Conservation (phyloP, 30 jellyfish, hydroid and myxozoan species). For the Hydractinia symbiolongicarpus region DNA sequence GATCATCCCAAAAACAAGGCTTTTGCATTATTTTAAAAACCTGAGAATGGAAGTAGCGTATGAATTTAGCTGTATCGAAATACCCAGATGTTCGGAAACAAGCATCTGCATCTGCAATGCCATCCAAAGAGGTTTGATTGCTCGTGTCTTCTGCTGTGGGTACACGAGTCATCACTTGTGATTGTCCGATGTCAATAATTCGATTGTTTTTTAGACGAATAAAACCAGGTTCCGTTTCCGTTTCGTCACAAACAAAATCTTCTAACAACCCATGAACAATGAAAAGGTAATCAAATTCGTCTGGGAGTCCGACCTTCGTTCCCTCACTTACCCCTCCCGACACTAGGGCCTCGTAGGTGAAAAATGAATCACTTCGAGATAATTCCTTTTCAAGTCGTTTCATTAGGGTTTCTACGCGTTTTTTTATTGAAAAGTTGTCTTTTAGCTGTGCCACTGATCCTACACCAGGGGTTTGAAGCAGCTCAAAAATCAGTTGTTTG, state of each 20-base stretch:
- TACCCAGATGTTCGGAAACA: neutral
- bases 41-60: neutral
- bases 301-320: constrained; percentile 8
- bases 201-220: neutral
- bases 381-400: neutral
- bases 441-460: neutral
- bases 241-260: neutral
- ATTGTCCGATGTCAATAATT: neutral
- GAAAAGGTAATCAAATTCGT: constrained; percentile 2
- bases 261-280: neutral
- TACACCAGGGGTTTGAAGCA: constrained; percentile 3
- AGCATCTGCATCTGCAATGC: too few relatives aligned
- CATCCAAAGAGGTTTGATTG: too few relatives aligned
- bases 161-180: too few relatives aligned
- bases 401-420: neutral
- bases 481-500: neutral
- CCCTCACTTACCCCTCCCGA: constrained; percentile 22
- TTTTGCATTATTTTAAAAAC: neutral
- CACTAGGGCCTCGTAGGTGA: neutral
- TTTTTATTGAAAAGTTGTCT: neutral
- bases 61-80: neutral
- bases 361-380: neutral
- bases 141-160: too few relatives aligned
- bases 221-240: constrained; percentile 3
- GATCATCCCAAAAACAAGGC: neutral